phyloP scores from a whole-genome alignment of 2,113 vertebrate species.

The Hypomesus transpacificus region DNA sequence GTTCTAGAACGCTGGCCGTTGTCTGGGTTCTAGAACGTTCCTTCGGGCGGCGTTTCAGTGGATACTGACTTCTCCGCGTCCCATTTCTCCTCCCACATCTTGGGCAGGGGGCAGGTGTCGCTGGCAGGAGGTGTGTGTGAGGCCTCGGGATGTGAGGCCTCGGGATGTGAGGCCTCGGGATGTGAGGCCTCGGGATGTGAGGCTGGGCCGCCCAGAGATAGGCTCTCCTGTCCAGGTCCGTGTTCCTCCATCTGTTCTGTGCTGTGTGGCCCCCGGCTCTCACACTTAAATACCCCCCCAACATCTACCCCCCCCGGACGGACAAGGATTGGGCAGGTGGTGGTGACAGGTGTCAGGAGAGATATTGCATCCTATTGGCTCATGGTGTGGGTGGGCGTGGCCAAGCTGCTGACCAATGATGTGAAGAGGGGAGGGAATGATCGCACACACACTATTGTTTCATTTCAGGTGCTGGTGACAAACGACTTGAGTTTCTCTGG shows the following conservation, averaged over 20 bases:
- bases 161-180: no score
- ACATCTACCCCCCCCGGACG: not conserved
- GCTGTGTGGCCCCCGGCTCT: not conserved
- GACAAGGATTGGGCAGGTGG: not conserved
- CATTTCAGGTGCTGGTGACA: constrained; percentile 49
- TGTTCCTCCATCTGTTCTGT: no score
- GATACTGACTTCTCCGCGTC: not conserved
- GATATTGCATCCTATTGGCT: not conserved
- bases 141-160: no score
- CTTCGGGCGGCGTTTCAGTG: no score
- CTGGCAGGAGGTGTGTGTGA: not conserved
- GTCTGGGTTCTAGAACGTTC: no score
- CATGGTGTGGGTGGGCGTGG: not conserved
- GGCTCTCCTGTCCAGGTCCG: no score
- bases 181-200: no score
- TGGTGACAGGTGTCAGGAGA: not conserved
- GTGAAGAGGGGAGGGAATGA: not conserved
- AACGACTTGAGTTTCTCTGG: constrained; percentile 24
- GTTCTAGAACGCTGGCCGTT: no score
- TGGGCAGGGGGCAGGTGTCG: constrained; percentile 6
- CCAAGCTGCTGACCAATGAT: not conserved
- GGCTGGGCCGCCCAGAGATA: no score
- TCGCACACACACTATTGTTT: constrained; percentile 12
- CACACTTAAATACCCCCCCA: not conserved
- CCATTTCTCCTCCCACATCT: constrained; percentile 35